A percentile compares a stretch with the other conserved stretches of the same genome.
phyloP scores from a whole-genome alignment of 1,140 invertebrate species.

The Drosophila nannoptera region DNA sequence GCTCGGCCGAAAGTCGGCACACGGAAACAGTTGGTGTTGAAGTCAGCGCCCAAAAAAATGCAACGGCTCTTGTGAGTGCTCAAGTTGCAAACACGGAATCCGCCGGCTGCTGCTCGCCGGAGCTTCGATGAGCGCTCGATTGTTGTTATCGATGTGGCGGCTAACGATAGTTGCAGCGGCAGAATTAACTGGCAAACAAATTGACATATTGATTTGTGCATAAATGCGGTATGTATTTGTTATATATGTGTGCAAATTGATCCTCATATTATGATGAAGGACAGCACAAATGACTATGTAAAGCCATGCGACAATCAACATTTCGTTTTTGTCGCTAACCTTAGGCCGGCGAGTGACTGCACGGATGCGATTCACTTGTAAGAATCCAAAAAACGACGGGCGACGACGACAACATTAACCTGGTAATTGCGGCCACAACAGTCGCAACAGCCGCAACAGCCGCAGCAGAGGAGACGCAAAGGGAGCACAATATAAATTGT shows the following conservation, averaged over 20 bases:
- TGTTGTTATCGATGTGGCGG: neutral
- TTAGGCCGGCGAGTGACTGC: conserved; percentile 37
- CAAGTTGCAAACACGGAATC: too few relatives aligned
- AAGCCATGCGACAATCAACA: conserved; percentile 60
- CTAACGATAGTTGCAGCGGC: neutral
- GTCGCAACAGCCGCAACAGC: too few relatives aligned
- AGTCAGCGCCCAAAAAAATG: too few relatives aligned
- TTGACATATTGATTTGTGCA: conserved; percentile 11
- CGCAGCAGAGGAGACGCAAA: too few relatives aligned
- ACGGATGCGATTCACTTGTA: conserved; percentile 5
- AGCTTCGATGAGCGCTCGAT: too few relatives aligned
- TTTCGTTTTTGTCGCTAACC: conserved; percentile 45
- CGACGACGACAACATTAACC: neutral
- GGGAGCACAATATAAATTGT: too few relatives aligned
- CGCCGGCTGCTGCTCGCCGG: too few relatives aligned
- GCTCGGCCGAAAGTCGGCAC: too few relatives aligned
- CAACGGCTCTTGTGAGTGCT: too few relatives aligned
- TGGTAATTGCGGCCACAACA: too few relatives aligned
- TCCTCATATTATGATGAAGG: conserved; percentile 43
- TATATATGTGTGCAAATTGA: neutral
- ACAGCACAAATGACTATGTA: conserved; percentile 60
- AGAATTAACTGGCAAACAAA: neutral
- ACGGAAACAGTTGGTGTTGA: too few relatives aligned
- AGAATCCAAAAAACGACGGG: neutral
- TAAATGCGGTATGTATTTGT: neutral